These are phyloP conservation scores for Leptopilina clavipes DNA, from an alignment of 1,140 invertebrate species.

Conservation along the genomic window DNA sequence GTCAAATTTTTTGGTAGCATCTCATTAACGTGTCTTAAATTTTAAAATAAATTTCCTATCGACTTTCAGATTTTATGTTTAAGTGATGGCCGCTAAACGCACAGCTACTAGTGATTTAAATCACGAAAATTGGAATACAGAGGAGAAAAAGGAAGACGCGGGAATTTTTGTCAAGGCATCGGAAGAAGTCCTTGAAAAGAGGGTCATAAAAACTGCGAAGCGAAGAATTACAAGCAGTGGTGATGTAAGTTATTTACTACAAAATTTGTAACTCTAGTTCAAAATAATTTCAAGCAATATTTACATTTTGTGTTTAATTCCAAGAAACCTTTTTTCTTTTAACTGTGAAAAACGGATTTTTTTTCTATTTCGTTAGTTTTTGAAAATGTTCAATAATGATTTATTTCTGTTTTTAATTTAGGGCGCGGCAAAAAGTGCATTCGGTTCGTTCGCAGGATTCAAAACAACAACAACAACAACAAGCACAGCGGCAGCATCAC, in stretches of 20 bases:
- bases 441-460: constrained; percentile 80
- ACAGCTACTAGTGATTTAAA: constrained; percentile 85
- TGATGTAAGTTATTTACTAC: constrained; percentile 49
- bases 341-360: too few species aligned
- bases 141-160: constrained; percentile 86
- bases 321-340: constrained; percentile 47
- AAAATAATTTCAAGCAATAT: constrained; percentile 38
- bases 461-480: constrained; percentile 67
- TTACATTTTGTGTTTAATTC: background rate
- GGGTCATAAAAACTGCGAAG: constrained; percentile 87
- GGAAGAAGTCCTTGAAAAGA: constrained; percentile 81
- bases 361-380: too few species aligned
- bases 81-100: constrained; percentile 84
- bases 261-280: constrained; percentile 38
- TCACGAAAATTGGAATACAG: constrained; percentile 93
- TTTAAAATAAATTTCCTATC: background rate
- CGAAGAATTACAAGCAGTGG: constrained; percentile 73
- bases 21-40: background rate
- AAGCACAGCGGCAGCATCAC: constrained; percentile 51
- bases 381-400: too few species aligned
- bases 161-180: constrained; percentile 83
- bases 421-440: constrained; percentile 76
- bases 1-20: background rate
- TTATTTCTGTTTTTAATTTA: too few species aligned
- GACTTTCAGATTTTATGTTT: constrained; percentile 33